These are phyloP conservation scores for Heliconius nattereri DNA, from an alignment of 1,140 invertebrate genomes.

Conservation along the genomic window DNA sequence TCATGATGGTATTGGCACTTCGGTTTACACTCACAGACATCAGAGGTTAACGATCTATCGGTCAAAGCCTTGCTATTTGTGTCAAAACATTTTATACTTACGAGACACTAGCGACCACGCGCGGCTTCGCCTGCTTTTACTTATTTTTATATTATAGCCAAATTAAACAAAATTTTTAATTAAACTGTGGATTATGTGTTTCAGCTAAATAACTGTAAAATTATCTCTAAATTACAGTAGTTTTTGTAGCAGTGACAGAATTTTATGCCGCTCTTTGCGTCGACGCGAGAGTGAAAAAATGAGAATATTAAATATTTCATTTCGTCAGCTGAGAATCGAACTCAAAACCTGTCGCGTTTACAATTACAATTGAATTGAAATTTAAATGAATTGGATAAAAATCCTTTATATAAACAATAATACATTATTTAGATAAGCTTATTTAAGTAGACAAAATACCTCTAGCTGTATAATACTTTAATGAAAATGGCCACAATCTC, in stretches of 20 bases:
- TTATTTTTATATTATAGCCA: too few species aligned
- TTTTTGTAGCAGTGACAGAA: too few species aligned
- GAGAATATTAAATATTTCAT: too few species aligned
- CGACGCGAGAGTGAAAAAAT: too few species aligned
- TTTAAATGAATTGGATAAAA: too few species aligned
- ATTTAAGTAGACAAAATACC: not conserved
- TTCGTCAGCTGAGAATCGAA: too few species aligned
- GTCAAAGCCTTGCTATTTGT: constrained; percentile 20
- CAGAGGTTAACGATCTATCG: constrained; percentile 22
- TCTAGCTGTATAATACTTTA: not conserved
- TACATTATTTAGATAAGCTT: not conserved
- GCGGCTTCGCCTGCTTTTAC: too few species aligned
- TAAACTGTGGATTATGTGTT: too few species aligned
- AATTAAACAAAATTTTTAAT: too few species aligned
- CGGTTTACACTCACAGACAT: not conserved
- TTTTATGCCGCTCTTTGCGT: too few species aligned
- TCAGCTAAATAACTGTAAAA: too few species aligned
- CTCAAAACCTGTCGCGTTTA: not conserved
- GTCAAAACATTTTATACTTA: constrained; percentile 12
- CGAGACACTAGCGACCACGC: not conserved
- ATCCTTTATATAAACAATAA: not conserved
- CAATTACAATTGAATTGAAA: not conserved
- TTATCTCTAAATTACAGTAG: too few species aligned
- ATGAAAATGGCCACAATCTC: not conserved
- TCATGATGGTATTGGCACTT: not conserved